phyloP scores from a whole-genome alignment of 1,140 invertebrate genomes.

The Kradibia gibbosae region DNA sequence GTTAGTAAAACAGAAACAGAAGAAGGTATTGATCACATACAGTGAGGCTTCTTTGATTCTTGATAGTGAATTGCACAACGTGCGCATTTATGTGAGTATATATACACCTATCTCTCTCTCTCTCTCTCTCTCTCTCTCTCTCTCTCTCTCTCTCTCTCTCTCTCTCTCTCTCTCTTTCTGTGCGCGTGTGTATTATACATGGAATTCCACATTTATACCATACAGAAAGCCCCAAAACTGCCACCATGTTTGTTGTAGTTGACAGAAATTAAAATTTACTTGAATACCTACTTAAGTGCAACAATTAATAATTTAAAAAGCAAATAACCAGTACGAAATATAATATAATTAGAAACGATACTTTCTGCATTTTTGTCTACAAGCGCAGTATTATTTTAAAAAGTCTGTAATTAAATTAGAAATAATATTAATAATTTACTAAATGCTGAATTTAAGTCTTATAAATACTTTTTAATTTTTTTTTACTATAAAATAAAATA shows the following conservation, averaged over 20 bases:
- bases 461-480: neutral
- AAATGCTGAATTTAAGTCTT: too few species aligned
- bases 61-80: constrained; percentile 6
- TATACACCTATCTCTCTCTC: too few species aligned
- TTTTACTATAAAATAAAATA: neutral
- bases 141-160: too few species aligned
- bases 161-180: too few species aligned
- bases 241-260: constrained; percentile 27
- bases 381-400: neutral
- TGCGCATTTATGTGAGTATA: neutral
- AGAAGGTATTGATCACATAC: neutral
- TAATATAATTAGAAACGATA: constrained; percentile 20
- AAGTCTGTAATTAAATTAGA: too few species aligned
- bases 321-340: neutral
- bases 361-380: neutral
- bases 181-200: constrained; percentile 13
- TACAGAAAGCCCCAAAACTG: constrained; percentile 27
- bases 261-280: constrained; percentile 31
- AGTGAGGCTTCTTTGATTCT: neutral
- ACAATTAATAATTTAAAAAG: neutral
- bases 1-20: neutral
- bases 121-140: too few species aligned
- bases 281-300: neutral
- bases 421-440: too few species aligned
- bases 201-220: neutral